Evolutionary conservation across 2,113 vertebrate genomes (phyloP).

Genomic region (Athene cunicularia): DNA sequence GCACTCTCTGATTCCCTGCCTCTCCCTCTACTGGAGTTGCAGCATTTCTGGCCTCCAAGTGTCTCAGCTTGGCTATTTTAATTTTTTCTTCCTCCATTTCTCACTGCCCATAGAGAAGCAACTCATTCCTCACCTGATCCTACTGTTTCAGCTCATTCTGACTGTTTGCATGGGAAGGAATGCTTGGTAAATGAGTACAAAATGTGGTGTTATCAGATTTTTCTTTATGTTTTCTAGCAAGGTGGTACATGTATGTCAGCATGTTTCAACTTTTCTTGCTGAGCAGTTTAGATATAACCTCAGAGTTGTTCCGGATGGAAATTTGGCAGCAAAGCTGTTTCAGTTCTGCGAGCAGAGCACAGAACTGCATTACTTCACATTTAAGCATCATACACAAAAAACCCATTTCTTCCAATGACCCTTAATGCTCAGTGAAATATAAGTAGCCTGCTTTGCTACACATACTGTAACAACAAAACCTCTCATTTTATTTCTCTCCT

Average conservation of each 20-base stretch:
- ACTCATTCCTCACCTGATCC: not conserved
- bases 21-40: not conserved
- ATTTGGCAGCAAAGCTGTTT: not conserved
- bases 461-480: not conserved
- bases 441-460: not conserved
- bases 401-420: not conserved
- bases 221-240: not conserved
- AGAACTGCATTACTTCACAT: not conserved
- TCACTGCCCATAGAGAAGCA: not conserved
- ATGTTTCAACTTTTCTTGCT: not conserved
- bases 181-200: conserved; percentile 26
- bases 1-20: not conserved
- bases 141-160: conserved; percentile 27
- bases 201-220: not conserved
- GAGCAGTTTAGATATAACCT: not conserved
- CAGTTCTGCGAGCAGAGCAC: not conserved
- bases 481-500: not conserved
- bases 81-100: not conserved
- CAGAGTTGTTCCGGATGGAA: not conserved
- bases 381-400: not conserved
- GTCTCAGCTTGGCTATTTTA: not conserved
- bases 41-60: not conserved
- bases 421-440: not conserved
- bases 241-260: not conserved
- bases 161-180: not conserved